Conservation (phyloP, 2,797 vertebrate species). For the Kryptolebias ocellatus region DNA sequence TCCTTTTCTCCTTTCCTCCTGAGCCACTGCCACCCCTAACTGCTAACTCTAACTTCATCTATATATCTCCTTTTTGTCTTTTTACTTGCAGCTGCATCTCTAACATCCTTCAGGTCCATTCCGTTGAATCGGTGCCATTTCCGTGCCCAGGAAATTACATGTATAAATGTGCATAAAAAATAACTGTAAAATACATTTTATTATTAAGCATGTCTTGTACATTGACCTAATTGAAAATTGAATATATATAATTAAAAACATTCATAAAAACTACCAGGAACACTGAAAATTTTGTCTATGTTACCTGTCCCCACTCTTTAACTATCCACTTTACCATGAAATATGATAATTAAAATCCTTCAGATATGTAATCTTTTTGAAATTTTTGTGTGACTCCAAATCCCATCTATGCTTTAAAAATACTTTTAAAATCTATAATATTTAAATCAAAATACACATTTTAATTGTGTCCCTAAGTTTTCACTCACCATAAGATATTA, state of each 20-base stretch:
- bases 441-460: constrained; percentile 3
- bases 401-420: background rate
- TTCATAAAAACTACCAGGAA: background rate
- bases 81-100: too few species aligned
- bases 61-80: too few species aligned
- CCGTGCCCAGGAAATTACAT: too few species aligned
- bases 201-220: background rate
- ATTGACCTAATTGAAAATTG: background rate
- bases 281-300: background rate
- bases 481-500: background rate
- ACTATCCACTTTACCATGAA: background rate
- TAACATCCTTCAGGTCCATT: too few species aligned
- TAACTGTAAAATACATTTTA: background rate
- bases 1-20: too few species aligned
- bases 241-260: background rate
- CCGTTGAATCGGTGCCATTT: too few species aligned
- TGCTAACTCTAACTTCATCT: too few species aligned
- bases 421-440: background rate
- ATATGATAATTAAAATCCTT: background rate
- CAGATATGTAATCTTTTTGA: background rate
- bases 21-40: too few species aligned
- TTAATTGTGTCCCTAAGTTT: background rate
- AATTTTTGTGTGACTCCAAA: background rate
- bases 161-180: background rate
- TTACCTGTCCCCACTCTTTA: background rate